These are phyloP conservation scores for Percopsis transmontana DNA, from an alignment of 2,113 vertebrate genomes.

Conservation along the genomic window DNA sequence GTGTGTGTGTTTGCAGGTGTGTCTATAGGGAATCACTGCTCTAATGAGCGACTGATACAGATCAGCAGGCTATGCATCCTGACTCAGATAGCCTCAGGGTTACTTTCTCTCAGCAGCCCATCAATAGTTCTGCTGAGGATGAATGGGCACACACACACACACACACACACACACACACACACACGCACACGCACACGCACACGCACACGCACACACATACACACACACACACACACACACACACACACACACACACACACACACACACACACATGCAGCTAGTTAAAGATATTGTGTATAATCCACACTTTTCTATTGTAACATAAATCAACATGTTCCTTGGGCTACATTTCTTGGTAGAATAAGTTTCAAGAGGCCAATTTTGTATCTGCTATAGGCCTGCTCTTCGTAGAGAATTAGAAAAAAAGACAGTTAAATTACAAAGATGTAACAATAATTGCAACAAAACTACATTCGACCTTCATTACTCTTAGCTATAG, in stretches of 20 bases:
- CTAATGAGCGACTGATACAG: constrained; percentile 35
- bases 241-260: constrained; percentile 2
- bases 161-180: constrained; percentile 10
- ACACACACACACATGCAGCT: not conserved
- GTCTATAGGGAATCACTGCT: not conserved
- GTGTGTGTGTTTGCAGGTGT: constrained; percentile 5
- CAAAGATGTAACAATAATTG: not conserved
- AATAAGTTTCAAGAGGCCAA: constrained; percentile 6
- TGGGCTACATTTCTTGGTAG: constrained; percentile 4
- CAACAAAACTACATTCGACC: not conserved
- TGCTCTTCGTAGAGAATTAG: constrained; percentile 3
- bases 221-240: constrained; percentile 11
- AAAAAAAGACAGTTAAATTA: not conserved
- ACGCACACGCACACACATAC: not conserved
- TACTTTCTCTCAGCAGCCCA: constrained; percentile 3
- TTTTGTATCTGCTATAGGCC: constrained; percentile 4
- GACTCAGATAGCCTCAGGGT: constrained; percentile 12
- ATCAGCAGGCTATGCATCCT: constrained; percentile 9
- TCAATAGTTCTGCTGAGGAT: constrained; percentile 20
- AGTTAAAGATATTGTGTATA: too few relatives aligned
- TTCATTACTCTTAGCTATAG: too few relatives aligned
- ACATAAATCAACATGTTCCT: constrained; percentile 29
- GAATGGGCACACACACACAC: constrained; percentile 11
- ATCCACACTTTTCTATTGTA: constrained; percentile 15
- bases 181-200: constrained; percentile 8